Evolutionary conservation across 2,888 invertebrate species (phyloP), one percentile per base, ranked within the genome.

Genomic region (Enchytraeus crypticus): DNA sequence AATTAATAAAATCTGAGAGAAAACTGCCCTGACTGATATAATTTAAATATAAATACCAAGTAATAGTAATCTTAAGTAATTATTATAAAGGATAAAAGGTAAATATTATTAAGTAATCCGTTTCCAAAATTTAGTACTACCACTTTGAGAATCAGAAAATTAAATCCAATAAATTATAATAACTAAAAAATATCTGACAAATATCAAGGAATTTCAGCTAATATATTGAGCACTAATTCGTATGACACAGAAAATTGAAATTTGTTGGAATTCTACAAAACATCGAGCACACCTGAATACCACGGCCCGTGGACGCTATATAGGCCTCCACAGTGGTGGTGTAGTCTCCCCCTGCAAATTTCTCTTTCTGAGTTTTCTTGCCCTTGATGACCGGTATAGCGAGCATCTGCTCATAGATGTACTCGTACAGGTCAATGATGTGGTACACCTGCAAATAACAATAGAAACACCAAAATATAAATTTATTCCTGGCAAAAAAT

Each of bases 281-380:
- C n/a, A n/a, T n/a, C n/a, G n/a, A n/a, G n/a, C n/a, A n/a, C 18
- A 85, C 86, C 83, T 91, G 95, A 71, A 97, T 91, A 0, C 87
- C 96, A 49, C 96, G 83, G 0, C 97, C 97, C 71, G 90, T 93
- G 3, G 92, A 91, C 0, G 92, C 87, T 45, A 99, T 85, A 77
- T 88, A 98, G 0, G 90, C 96, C 80, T 98, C 98, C 4, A 96
- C 91, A 0, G 98, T 97, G 5, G 93, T 91, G 5, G 97, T 97
- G 77, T 91, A 97, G 79, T 92, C 90, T 3, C 91, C 93, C 27
- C 98, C 98, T 1, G 98, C 97, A 80, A 99, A 99, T 79, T 98
- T 96, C 80, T 99, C 98, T 80, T 97, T 97, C 81, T 95, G 93
- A 0, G 96, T 95, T 83, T 98, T 98, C 21, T 88, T 85, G 8